Conservation (phyloP, 2,113 vertebrate genomes). For the Paratilapia polleni region DNA sequence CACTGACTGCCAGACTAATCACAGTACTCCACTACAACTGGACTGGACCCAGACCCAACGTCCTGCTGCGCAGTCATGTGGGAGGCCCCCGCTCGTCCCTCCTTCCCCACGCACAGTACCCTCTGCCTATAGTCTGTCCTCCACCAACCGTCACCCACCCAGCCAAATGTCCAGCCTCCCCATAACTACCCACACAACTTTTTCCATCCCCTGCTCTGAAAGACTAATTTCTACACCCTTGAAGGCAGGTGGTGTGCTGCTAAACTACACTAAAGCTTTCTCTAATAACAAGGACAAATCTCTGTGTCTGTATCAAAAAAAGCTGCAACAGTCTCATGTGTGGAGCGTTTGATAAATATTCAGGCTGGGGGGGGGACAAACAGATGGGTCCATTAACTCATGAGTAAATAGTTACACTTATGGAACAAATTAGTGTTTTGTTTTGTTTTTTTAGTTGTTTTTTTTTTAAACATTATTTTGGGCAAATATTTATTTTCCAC, state of each 20-base stretch:
- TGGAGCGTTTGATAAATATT: background rate
- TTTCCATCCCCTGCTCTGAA: constrained; percentile 17
- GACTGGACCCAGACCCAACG: constrained; percentile 10
- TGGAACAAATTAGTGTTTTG: too few species aligned
- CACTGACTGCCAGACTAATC: constrained; percentile 49
- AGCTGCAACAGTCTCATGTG: constrained; percentile 9
- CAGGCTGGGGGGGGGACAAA: rapidly evolving
- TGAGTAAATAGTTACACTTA: background rate
- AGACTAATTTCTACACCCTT: constrained; percentile 27
- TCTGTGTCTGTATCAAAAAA: background rate
- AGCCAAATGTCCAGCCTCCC: constrained; percentile 6
- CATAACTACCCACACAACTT: background rate
- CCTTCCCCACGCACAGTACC: background rate
- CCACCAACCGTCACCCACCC: constrained; percentile 12
- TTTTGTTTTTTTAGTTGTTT: background rate
- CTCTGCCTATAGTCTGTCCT: constrained; percentile 13
- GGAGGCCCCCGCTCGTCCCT: constrained; percentile 10
- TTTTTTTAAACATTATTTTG: background rate
- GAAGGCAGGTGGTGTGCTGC: constrained; percentile 64
- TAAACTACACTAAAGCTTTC: constrained; percentile 7
- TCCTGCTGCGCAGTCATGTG: constrained; percentile 30
- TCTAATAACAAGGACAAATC: constrained; percentile 13
- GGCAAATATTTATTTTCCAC: background rate
- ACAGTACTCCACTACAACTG: background rate
- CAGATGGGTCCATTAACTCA: rapidly evolving